phyloP scores from a whole-genome alignment of 1,140 invertebrate species.

The Anastrepha obliqua region DNA sequence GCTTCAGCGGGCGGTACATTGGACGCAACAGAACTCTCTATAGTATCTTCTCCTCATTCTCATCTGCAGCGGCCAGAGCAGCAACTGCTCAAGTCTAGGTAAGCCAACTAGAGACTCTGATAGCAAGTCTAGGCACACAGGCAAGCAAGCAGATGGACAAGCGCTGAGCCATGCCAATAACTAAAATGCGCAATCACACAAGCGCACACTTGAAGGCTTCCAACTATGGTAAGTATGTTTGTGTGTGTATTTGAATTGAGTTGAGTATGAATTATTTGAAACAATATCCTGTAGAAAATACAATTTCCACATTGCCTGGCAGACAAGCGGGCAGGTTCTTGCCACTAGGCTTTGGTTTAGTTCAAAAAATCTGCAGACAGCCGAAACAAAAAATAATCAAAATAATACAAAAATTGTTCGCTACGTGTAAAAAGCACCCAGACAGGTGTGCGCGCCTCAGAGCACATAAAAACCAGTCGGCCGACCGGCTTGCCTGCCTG shows the following conservation, averaged over 20 bases:
- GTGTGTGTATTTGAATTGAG: not conserved
- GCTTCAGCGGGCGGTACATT: constrained; percentile 68
- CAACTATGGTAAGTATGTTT: not conserved
- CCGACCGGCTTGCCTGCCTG: not conserved
- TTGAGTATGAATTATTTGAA: constrained; percentile 72
- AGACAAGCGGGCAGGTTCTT: not conserved
- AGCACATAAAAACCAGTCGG: not conserved
- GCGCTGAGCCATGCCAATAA: constrained; percentile 33
- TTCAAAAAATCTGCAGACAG: constrained; percentile 45
- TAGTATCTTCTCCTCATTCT: no score
- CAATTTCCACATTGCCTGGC: constrained; percentile 63
- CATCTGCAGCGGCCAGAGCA: no score
- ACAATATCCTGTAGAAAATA: constrained; percentile 73
- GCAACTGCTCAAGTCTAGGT: not conserved
- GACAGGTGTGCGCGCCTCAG: constrained; percentile 50
- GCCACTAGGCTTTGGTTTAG: constrained; percentile 47
- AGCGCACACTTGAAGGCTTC: not conserved
- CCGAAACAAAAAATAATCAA: not conserved
- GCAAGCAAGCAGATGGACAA: not conserved
- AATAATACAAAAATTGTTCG: not conserved
- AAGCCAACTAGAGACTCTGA: not conserved
- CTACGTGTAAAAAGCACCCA: constrained; percentile 23
- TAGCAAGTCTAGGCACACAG: not conserved
- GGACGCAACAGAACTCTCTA: not conserved
- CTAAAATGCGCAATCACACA: constrained; percentile 6